A percentile compares a stretch with the other conserved stretches of the same genome.
These are phyloP conservation scores for Tetrax tetrax DNA, from an alignment of 2,113 vertebrate genomes.

Conservation along the genomic window DNA sequence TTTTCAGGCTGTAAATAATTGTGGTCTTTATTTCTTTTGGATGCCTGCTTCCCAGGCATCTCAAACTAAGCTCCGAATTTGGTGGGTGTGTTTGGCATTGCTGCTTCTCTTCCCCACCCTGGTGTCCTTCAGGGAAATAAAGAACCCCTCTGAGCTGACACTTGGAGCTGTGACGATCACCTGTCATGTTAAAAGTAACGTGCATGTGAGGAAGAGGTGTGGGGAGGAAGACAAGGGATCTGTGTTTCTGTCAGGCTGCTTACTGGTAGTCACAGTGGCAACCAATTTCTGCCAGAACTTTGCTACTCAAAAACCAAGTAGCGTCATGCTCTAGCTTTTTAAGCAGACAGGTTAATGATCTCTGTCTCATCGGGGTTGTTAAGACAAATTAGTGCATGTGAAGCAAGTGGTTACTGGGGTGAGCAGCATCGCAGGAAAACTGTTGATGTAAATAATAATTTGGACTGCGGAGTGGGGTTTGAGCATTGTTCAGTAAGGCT, in stretches of 20 bases:
- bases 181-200: background rate
- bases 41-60: background rate
- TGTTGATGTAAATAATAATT: background rate
- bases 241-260: background rate
- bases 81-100: background rate
- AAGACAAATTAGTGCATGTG: background rate
- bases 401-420: background rate
- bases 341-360: background rate
- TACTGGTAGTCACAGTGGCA: background rate
- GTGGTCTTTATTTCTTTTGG: background rate
- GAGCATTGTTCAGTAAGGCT: background rate
- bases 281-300: background rate
- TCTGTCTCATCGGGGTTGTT: background rate
- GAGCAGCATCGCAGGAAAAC: background rate
- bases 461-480: background rate
- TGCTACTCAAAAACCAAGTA: background rate
- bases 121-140: background rate
- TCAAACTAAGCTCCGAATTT: background rate
- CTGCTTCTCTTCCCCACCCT: background rate
- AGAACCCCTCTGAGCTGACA: background rate
- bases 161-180: background rate
- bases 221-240: background rate
- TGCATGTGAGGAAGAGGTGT: accelerated
- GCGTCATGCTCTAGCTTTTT: background rate
- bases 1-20: background rate